Base-by-base conservation (phyloP, 1,140 invertebrate genomes). In the Calosoma granatense region DNA sequence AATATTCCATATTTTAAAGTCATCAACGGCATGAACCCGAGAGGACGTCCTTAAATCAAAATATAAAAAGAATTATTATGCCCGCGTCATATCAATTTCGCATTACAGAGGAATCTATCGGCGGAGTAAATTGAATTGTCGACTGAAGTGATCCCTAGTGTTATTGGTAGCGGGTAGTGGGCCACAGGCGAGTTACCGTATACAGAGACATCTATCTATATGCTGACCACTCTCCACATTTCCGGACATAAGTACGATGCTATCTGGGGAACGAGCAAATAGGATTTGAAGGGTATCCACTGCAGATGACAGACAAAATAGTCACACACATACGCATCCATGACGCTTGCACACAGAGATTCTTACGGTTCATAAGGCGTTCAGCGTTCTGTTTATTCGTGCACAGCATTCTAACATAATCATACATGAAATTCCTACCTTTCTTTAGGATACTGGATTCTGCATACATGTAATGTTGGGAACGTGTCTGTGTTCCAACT, bases 61-160 rank as follows among this genome's bases (percentile, higher is more conserved):
- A 47, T 47, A 47, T 47, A 47, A 47, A 47, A 47, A 47, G 17
- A 47, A 47, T 47, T 47, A 47, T 47, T 47, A 47, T 47, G 41
- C 6, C 6, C 6, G 6, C 17, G 41, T 47, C 41, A 47, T 47
- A 47, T 47, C 41, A 47, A 47, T 47, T 47, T 47, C 41, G 17
- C 15, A 47, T 47, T 47, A 47, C 15, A 47, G 9, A 47, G 41
- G 41, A 47, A 47, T 47, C 41, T 9, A 47, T 47, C 41, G 17
- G 3, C 9, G 15, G 17, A 47, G 9, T 4, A 47, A 47, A 47
- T 47, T 47, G 41, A 47, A 47, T 12, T 47, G 41, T 47, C 41
- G 15, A 17, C 15, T 11, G 17, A 47, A 17, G 41, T 11, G 6
- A 9, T 4, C 15, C 41, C 41, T 17, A 17, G 41, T 47, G 17